Evolutionary conservation across 2,113 vertebrate species (phyloP).

Genomic region (Odocoileus virginianus): DNA sequence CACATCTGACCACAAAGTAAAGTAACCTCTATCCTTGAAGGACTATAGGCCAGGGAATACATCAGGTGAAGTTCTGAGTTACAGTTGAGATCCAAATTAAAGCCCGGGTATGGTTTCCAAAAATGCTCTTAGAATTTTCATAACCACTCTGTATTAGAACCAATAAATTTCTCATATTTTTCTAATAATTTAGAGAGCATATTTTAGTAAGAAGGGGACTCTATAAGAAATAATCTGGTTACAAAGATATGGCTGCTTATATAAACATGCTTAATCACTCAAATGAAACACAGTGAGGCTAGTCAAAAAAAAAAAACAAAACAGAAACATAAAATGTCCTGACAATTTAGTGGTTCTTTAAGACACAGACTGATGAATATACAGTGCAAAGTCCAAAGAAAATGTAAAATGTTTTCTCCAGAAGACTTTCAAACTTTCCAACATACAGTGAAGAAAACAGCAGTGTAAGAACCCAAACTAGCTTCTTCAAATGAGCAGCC

Average conservation of each 20-base stretch:
- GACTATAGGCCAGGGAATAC: neutral
- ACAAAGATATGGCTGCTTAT: conserved; percentile 17
- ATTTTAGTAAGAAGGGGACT: neutral
- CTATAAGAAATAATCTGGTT: conserved; percentile 8
- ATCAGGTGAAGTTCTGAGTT: neutral
- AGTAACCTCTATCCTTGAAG: conserved; percentile 6
- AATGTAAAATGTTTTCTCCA: conserved; percentile 14
- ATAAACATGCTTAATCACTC: conserved; percentile 5
- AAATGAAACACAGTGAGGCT: neutral
- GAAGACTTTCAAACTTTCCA: neutral
- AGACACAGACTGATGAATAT: neutral
- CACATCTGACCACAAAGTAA: neutral
- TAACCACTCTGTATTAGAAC: neutral
- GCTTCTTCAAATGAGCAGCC: neutral
- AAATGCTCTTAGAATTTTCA: conserved; percentile 36
- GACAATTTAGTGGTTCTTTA: conserved; percentile 2
- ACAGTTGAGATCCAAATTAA: conserved; percentile 17
- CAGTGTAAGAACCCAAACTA: neutral
- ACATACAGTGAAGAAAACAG: neutral
- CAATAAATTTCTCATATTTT: conserved; percentile 14
- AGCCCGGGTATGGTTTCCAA: neutral
- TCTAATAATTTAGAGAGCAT: conserved; percentile 14
- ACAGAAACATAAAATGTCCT: conserved; percentile 7
- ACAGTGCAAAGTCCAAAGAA: neutral
- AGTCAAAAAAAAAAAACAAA: neutral